A percentile compares a stretch with the other conserved stretches of the same genome.
These are phyloP conservation scores for Bathynomus jamesi DNA, from an alignment of 1,140 invertebrate species.

Conservation along the genomic window DNA sequence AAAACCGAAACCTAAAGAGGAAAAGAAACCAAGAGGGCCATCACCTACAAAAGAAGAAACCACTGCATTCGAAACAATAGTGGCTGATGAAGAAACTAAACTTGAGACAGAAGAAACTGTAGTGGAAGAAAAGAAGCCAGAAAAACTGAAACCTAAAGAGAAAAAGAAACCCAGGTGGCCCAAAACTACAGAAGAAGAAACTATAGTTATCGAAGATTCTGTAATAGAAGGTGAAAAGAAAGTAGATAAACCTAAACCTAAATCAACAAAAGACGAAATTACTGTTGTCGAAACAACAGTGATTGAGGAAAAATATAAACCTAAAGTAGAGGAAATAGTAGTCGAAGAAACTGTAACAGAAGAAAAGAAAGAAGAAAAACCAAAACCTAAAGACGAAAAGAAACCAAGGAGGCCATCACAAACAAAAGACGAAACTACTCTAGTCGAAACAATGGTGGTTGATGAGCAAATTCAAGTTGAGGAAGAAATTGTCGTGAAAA, in stretches of 20 bases:
- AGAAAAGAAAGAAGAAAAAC: constrained; percentile 13
- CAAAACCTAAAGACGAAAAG: background rate
- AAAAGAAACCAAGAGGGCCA: background rate
- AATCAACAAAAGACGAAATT: background rate
- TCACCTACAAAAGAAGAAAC: constrained; percentile 8
- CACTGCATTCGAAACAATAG: background rate
- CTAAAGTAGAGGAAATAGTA: background rate
- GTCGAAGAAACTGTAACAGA: constrained; percentile 1
- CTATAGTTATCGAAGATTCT: no score
- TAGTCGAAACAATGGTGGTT: background rate
- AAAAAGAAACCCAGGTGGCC: background rate
- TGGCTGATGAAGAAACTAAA: no score
- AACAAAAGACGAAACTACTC: background rate
- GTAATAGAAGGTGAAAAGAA: no score
- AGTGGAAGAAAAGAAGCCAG: background rate
- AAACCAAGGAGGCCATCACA: background rate
- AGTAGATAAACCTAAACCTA: no score
- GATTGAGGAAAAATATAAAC: background rate
- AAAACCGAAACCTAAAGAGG: background rate
- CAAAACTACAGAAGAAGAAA: background rate
- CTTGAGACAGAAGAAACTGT: background rate
- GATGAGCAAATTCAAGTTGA: background rate
- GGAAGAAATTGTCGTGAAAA: background rate
- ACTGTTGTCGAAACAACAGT: background rate
- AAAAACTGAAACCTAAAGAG: background rate